These are phyloP conservation scores for Clepsis dumicolana DNA, from an alignment of 2,888 invertebrate genomes.

Conservation along the genomic window DNA sequence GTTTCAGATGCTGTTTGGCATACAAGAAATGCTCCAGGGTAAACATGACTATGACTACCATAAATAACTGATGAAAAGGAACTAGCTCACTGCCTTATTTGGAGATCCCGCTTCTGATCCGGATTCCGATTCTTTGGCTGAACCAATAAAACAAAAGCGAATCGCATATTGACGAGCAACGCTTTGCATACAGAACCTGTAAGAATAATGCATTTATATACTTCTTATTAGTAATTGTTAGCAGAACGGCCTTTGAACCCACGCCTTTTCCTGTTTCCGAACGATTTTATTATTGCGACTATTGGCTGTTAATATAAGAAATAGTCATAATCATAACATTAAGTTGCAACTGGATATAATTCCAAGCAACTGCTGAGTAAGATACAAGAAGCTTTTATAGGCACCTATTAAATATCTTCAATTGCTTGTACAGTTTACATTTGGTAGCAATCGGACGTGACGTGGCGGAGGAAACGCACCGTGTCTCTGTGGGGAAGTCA, in stretches of 20 bases:
- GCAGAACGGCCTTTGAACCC: background rate
- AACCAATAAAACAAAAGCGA: constrained; percentile 3
- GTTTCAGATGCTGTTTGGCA: too few relatives aligned
- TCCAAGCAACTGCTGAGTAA: background rate
- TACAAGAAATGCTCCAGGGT: background rate
- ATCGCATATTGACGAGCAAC: background rate
- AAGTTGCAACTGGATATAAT: background rate
- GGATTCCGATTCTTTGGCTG: background rate
- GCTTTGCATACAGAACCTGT: background rate
- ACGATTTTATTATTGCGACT: background rate
- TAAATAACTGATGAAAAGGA: constrained; percentile 1
- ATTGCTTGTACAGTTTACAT: constrained; percentile 23
- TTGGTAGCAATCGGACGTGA: constrained; percentile 66
- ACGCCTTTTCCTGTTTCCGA: background rate
- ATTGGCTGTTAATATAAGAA: background rate
- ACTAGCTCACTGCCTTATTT: background rate
- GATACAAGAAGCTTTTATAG: background rate
- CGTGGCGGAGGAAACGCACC: constrained; percentile 75
- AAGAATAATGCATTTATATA: background rate
- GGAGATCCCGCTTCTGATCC: constrained; percentile 10
- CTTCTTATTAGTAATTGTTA: background rate
- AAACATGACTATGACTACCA: background rate
- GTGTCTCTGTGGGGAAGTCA: constrained; percentile 74
- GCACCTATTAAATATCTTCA: background rate
- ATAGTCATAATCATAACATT: background rate